These are phyloP conservation scores for Gallinago solitaria DNA, from an alignment of 2,797 vertebrate genomes.

Conservation along the genomic window DNA sequence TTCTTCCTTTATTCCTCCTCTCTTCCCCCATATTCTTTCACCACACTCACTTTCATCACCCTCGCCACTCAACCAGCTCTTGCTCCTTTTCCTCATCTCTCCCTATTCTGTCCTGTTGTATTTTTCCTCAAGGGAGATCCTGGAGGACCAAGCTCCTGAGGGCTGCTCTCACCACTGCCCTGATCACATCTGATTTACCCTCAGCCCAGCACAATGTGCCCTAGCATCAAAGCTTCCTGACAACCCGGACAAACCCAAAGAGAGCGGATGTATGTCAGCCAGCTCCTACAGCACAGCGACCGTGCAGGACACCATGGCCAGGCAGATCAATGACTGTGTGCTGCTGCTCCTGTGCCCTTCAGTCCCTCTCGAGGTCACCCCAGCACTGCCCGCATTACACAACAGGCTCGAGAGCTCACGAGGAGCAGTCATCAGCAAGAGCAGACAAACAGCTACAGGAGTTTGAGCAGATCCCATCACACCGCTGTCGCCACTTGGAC, in stretches of 20 bases:
- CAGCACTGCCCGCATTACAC: fast-evolving
- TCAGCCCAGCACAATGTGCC: neutral
- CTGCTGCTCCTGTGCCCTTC: neutral
- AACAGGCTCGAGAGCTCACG: neutral
- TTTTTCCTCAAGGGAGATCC: neutral
- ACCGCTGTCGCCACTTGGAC: neutral
- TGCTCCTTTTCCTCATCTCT: neutral
- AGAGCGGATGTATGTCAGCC: neutral
- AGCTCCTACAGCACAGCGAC: neutral
- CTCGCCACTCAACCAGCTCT: neutral
- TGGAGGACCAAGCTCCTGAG: neutral
- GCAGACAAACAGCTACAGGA: neutral
- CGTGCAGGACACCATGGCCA: neutral
- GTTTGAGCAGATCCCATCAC: neutral
- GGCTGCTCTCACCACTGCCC: neutral
- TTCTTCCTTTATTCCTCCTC: neutral
- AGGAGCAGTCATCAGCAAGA: neutral
- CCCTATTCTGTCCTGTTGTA: neutral
- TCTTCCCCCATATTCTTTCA: neutral
- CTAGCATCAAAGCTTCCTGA: neutral
- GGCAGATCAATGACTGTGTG: neutral
- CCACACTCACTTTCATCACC: neutral
- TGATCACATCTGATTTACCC: neutral
- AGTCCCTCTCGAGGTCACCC: neutral
- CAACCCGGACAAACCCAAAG: neutral